A percentile compares a stretch with the other conserved stretches of the same genome.
Conservation (phyloP, 2,797 vertebrate genomes). For the Poeciliopsis gracilis region DNA sequence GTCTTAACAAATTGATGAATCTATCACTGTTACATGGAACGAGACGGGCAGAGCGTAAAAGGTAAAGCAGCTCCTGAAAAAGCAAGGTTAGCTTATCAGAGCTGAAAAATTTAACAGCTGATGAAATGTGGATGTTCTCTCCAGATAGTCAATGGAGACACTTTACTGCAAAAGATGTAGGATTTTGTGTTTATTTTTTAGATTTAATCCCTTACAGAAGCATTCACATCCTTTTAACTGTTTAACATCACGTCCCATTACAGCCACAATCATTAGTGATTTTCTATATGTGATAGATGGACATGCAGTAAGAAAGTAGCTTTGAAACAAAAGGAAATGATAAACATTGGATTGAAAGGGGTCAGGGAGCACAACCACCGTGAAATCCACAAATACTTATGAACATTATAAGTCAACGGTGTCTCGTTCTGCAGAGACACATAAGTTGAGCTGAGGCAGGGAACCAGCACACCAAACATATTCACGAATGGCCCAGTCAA, state of each 20-base stretch:
- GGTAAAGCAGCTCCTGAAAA: not conserved
- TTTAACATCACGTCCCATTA: not conserved
- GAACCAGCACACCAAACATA: not conserved
- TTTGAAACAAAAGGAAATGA: not conserved
- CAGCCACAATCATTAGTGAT: not conserved
- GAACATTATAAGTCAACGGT: too few species aligned
- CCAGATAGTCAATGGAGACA: not conserved
- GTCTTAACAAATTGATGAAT: not conserved
- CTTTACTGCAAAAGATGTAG: not conserved
- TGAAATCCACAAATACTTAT: not conserved
- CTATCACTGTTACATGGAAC: not conserved
- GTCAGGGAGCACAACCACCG: too few species aligned
- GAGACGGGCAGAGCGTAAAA: not conserved
- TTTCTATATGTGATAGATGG: not conserved
- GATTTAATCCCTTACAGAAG: not conserved
- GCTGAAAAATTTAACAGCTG: not conserved
- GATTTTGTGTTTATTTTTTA: not conserved
- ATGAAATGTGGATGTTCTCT: not conserved
- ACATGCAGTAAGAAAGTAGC: not conserved
- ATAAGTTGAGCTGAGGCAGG: not conserved
- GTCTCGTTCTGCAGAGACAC: not conserved
- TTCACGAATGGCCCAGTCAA: not conserved
- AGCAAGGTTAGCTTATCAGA: not conserved
- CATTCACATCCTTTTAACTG: not conserved
- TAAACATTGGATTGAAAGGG: not conserved